These are phyloP conservation scores for Cichlasoma orientale DNA, from an alignment of 2,797 vertebrate genomes.

Conservation along the genomic window DNA sequence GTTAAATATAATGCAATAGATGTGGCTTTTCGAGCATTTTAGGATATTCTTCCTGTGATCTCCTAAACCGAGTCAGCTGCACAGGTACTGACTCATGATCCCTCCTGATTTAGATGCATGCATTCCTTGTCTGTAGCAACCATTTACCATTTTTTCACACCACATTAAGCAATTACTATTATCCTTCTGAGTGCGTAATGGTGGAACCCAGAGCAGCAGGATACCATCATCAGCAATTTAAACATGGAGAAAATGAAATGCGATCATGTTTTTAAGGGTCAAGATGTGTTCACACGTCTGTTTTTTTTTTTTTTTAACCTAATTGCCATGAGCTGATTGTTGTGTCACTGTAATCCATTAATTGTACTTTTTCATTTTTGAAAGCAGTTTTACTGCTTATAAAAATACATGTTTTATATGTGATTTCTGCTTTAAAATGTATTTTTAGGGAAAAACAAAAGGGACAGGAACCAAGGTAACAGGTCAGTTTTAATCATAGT, in stretches of 20 bases:
- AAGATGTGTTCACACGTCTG: constrained; percentile 36
- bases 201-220: constrained; percentile 50
- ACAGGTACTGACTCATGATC: constrained; percentile 2
- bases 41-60: neutral
- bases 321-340: constrained; percentile 29
- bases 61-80: neutral
- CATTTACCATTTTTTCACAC: constrained; percentile 56
- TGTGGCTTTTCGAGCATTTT: neutral
- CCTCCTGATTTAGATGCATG: neutral
- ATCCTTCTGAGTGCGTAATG: constrained; percentile 59
- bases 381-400: constrained; percentile 5
- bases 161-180: constrained; percentile 61
- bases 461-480: too few relatives aligned
- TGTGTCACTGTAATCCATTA: constrained; percentile 19
- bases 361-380: constrained; percentile 10
- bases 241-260: constrained; percentile 55
- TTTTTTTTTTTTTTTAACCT: constrained; percentile 19
- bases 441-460: neutral
- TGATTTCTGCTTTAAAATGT: neutral
- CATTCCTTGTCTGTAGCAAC: constrained; percentile 28
- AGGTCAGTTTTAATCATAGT: neutral
- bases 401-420: constrained; percentile 1
- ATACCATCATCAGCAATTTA: constrained; percentile 58
- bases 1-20: neutral
- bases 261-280: constrained; percentile 46